phyloP scores from a whole-genome alignment of 2,113 vertebrate species.

The Camelus dromedarius region DNA sequence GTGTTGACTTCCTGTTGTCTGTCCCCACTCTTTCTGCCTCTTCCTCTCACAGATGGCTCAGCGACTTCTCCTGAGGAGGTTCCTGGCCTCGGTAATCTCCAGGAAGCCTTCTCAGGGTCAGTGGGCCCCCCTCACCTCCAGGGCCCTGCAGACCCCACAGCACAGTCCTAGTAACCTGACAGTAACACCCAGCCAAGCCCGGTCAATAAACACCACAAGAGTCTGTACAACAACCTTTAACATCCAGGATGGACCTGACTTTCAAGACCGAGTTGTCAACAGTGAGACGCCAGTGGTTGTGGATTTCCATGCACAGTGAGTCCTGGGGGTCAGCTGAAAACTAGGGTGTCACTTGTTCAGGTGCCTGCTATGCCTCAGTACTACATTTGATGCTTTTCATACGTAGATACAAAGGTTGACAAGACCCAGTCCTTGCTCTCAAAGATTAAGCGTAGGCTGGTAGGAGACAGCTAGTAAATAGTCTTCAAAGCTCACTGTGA shows the following conservation, averaged over 20 bases:
- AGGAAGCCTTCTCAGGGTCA: constrained; percentile 33
- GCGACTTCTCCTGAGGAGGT: constrained; percentile 88
- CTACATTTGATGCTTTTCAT: not conserved
- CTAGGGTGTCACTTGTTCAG: not conserved
- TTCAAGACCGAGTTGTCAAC: constrained; percentile 96
- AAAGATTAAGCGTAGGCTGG: not conserved
- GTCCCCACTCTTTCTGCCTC: not conserved
- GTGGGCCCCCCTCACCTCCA: constrained; percentile 59
- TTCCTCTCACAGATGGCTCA: constrained; percentile 93
- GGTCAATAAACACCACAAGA: constrained; percentile 77
- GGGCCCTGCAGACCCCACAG: not conserved
- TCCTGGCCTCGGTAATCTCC: constrained; percentile 82
- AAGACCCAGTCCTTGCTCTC: not conserved
- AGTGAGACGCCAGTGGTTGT: constrained; percentile 94
- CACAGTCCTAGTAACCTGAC: constrained; percentile 29
- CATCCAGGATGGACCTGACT: constrained; percentile 95
- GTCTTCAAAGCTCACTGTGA: not conserved
- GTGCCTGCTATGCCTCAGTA: not conserved
- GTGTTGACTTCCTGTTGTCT: not conserved
- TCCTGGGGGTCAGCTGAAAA: not conserved
- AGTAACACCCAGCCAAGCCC: not conserved
- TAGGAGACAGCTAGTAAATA: not conserved
- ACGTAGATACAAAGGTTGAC: not conserved
- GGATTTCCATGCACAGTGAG: constrained; percentile 98
- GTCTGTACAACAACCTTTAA: constrained; percentile 90